A percentile compares a stretch with the other conserved stretches of the same genome.
These are phyloP conservation scores for Chinchilla lanigera DNA, from an alignment of 2,113 vertebrate species.

Conservation along the genomic window DNA sequence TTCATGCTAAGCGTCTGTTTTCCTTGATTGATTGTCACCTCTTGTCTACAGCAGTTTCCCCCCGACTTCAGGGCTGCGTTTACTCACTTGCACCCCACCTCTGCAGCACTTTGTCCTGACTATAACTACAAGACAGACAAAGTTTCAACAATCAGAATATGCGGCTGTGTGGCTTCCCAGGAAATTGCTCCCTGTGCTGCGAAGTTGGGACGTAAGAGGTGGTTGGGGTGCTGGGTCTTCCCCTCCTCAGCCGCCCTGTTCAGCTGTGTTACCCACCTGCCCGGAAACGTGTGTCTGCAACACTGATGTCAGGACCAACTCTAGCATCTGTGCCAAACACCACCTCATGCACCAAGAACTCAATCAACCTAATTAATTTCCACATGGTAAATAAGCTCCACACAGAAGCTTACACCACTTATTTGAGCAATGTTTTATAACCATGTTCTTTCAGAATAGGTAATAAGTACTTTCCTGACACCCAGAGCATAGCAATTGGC, in stretches of 20 bases:
- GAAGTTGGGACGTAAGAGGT: too few species aligned
- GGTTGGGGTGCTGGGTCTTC: background rate
- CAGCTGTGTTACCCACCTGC: too few species aligned
- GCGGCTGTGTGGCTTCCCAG: background rate
- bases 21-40: background rate
- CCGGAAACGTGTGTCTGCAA: background rate
- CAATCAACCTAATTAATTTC: background rate
- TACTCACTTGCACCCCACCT: background rate
- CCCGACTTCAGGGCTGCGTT: background rate
- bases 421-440: background rate
- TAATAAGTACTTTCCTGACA: background rate
- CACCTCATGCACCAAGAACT: background rate
- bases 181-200: background rate
- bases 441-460: background rate
- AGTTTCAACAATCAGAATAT: background rate
- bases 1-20: background rate
- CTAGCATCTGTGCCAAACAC: background rate
- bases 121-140: background rate
- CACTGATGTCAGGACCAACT: background rate
- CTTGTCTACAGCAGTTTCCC: background rate
- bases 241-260: background rate
- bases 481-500: background rate
- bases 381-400: background rate
- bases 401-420: background rate
- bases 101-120: background rate